These are phyloP conservation scores for Pica pica DNA, from an alignment of 2,113 vertebrate species.

Conservation along the genomic window DNA sequence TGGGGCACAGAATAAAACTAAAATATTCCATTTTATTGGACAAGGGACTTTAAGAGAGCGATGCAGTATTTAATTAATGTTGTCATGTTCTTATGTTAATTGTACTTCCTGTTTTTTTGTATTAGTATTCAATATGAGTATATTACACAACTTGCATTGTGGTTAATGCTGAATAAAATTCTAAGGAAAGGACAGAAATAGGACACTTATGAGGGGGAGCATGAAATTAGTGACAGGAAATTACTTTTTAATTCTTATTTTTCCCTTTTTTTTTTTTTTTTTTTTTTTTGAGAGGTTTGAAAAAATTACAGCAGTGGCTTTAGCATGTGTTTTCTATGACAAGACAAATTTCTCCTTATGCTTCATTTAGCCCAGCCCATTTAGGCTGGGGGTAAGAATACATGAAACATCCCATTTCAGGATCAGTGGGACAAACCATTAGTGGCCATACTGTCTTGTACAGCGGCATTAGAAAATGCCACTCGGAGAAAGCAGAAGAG, in stretches of 20 bases:
- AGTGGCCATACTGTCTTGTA: not conserved
- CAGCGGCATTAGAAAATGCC: not conserved
- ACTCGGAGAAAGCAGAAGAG: not conserved
- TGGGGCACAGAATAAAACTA: not conserved
- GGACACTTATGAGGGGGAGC: not conserved
- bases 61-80: not conserved
- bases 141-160: not conserved
- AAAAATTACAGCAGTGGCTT: not conserved
- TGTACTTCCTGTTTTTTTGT: not conserved
- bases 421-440: not conserved
- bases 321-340: not conserved
- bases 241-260: not conserved
- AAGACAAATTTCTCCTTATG: not conserved
- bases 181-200: not conserved
- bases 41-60: not conserved
- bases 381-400: not conserved
- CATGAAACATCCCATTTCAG: not conserved
- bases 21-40: not conserved
- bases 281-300: not conserved
- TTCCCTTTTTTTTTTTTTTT: no score
- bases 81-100: not conserved
- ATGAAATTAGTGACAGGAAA: not conserved
- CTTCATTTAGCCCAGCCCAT: not conserved
- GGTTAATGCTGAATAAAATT: not conserved
- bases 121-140: not conserved